Base-by-base conservation (phyloP, 2,888 invertebrate species). In the Idaea dimidiata region DNA sequence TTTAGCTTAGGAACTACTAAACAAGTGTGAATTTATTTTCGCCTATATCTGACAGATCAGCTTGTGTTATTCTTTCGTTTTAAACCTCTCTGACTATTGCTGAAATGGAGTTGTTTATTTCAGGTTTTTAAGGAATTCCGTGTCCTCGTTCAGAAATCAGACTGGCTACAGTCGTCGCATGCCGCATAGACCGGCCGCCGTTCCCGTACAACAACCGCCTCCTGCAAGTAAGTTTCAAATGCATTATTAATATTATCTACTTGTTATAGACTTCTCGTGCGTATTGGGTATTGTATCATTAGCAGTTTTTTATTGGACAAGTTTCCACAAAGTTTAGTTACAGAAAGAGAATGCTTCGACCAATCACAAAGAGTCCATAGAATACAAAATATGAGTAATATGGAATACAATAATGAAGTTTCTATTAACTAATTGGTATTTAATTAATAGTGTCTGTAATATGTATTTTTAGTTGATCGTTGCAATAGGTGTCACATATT, bases 141-240 rank as follows among this genome's bases (percentile, higher is more conserved):
- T 99, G 0, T 95, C 95, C 62, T 96, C 96, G 73, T 99, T 98
- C 83, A 97, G 96, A 75, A 98, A 98, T 85, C 97, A 97, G 78
- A 97, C 97, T 0, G 98, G 98, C 0, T 98, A 98, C 83, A 96
- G 96, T 55, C 83, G 92, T 1, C 83, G 91, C 32, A 79, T 79
- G 69, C 91, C 91, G 1, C 92, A 91, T 70, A 80, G 91, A 0
- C 87, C 87, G 0, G 80, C 84, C 0, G 83, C 82, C 1, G 75
- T 76, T 0, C 83, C 82, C 5, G 64, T 75, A 2, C 82, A 78
- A 56, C 77, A 72, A 56, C 80, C 65, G 10, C 78, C 79, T 2
- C 82, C 81, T 3, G 62, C 78, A 62, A 87, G 86, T 87, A 72
- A 71, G 63, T 68, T 54, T 60, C 55, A 55, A 56, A 7, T 8